Evolutionary conservation across 2,113 vertebrate species (phyloP), one percentile per base, ranked within the genome.

Genomic region (Malurus elegans): DNA sequence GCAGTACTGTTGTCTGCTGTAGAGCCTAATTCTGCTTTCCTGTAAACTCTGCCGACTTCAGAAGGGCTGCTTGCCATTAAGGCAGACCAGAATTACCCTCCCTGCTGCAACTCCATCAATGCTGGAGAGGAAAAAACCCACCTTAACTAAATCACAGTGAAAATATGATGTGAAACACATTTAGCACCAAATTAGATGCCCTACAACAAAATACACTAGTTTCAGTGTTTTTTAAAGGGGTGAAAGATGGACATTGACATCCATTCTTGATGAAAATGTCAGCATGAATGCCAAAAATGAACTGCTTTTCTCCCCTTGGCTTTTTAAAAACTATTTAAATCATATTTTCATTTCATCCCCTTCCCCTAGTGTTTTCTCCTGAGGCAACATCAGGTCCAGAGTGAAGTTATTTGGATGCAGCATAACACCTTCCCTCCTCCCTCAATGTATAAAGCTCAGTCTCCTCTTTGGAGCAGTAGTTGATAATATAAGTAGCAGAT

Each of bases 261-360:
- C 18, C 1, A 5, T 58, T 95, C 31, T 56, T 73, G 12, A 38
- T 71, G 79, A 48, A 51, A 86, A 2, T 18, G 19, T 54, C 88
- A 96, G 51, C 62, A 76, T 16, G 23, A 64, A 74, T 54, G 15
- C 34, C 92, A 89, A 72, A 88, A 91, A 72, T 50, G 3, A 74
- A 57, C 72, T 83, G 23, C 57, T 92, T 92, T 96, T 96, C 75
- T 96, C 61, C 84, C 42, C 25, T 45, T 44, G 54, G 34, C 42
- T 94, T 90, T 92, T 78, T 14, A 0, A 4, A 78, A 86, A 47
- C 36, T 75, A 79, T 88, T 86, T 70, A 82, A 58, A 82, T 69
- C 31, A 36, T 44, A 32, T 40, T 85, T 80, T 69, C 12, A 2
- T 54, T 53, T 6, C 34, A 60, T 80, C 18, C 5, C 6, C 42